Evolutionary conservation across 2,113 vertebrate genomes (phyloP), one percentile per base, ranked within the genome.

Genomic region (Pseudorectes ferrugineus): DNA sequence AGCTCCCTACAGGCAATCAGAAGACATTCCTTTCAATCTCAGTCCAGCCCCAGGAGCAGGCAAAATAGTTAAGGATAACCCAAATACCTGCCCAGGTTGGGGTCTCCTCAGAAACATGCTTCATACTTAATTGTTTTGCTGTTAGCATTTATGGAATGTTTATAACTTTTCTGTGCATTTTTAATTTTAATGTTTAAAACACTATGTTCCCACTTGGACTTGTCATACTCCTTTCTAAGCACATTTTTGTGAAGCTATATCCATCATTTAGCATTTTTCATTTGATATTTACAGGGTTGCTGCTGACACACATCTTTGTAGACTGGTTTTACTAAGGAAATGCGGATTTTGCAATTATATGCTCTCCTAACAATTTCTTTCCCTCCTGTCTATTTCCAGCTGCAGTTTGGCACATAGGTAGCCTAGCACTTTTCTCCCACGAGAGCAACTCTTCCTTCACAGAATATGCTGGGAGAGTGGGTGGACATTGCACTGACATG

Each of bases 301-400:
- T 82, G 22, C 48, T 88, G 57, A 29, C 67, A 31, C 28, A 31
- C 28, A 31, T 35, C 57, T 85, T 63, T 63, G 19, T 46, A 78
- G 48, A 20, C 35, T 52, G 29, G 5, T 49, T 81, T 94, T 74
- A 49, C 40, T 38, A 54, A 55, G 35, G 22, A 88, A 84, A 73
- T 29, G 17, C 0, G 0, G 10, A 36, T 52, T 92, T 84, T 86
- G 28, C 36, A 48, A 20, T 80, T 36, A 23, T 10, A 13, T 8
- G 12, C 42, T 65, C 28, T 70, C 15, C 22, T 49, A 70, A 70
- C 1, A 51, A 17, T 67, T 93, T 87, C 12, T 75, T 88, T 75
- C 18, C 25, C 11, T 87, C 19, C 35, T 52, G 13, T 42, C 48
- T 46, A 15, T 67, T 92, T 88, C 66, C 48, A 82, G 35, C 10